phyloP scores from a whole-genome alignment of 2,113 vertebrate species.

The Phaethon lepturus region DNA sequence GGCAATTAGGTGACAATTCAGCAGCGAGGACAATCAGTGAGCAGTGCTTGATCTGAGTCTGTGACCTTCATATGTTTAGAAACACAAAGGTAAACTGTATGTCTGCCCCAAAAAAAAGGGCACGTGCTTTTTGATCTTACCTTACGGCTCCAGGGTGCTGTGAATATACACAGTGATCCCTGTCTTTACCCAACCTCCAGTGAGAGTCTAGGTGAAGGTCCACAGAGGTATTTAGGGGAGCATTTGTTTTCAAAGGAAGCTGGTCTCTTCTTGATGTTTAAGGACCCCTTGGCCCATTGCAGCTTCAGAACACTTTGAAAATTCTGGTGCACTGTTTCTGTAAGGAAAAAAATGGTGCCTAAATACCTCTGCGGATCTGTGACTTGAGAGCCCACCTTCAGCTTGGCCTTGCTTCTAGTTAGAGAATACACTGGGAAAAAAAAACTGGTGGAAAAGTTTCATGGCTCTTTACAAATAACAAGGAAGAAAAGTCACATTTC shows the following conservation, averaged over 20 bases:
- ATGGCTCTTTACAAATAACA: rapidly evolving
- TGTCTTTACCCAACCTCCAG: not conserved
- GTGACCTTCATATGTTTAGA: not conserved
- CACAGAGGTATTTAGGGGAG: rapidly evolving
- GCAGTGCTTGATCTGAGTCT: not conserved
- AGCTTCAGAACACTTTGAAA: not conserved
- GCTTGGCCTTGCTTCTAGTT: not conserved
- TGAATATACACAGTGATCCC: not conserved
- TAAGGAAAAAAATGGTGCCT: not conserved
- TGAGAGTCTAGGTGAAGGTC: not conserved
- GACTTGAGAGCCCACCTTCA: not conserved
- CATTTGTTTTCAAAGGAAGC: not conserved
- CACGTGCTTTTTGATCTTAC: not conserved
- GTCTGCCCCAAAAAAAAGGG: not conserved
- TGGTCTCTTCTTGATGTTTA: not conserved
- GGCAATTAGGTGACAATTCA: not conserved
- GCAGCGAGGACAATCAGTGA: not conserved
- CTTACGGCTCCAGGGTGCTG: not conserved
- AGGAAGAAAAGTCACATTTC: not conserved
- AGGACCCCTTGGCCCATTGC: not conserved
- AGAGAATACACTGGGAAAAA: not conserved
- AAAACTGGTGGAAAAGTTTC: not conserved
- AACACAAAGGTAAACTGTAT: not conserved
- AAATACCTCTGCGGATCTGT: not conserved
- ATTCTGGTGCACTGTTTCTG: not conserved